phyloP scores from a whole-genome alignment of 2,888 invertebrate genomes.

The Halictus quadricinctus region DNA sequence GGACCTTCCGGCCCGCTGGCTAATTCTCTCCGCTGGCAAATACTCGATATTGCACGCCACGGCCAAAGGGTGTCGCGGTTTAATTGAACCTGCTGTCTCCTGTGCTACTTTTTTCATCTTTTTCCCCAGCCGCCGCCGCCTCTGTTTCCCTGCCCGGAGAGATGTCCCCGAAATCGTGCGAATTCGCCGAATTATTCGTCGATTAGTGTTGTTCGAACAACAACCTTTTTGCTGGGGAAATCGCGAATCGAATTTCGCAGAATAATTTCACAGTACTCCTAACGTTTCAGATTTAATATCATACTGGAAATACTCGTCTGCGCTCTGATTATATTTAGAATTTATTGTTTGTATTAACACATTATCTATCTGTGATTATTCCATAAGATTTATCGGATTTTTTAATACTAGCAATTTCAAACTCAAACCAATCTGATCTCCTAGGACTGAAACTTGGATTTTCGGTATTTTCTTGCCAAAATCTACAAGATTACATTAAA shows the following conservation, averaged over 20 bases:
- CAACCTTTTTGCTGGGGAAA: neutral
- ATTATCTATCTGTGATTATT: no score
- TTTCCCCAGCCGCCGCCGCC: neutral
- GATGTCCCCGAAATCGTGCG: neutral
- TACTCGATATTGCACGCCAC: constrained; percentile 54
- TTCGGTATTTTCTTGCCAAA: no score
- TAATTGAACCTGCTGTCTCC: constrained; percentile 57
- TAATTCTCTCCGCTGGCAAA: constrained; percentile 57
- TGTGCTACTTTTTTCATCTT: constrained; percentile 5
- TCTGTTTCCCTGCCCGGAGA: neutral
- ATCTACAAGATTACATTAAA: no score
- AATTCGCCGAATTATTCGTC: neutral
- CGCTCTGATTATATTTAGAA: no score
- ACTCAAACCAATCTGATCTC: no score
- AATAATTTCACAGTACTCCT: neutral
- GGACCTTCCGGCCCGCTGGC: constrained; percentile 46
- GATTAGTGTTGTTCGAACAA: neutral
- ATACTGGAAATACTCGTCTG: neutral
- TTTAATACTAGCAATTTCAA: no score
- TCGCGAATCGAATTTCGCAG: neutral
- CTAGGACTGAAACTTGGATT: no score
- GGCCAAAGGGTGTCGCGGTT: constrained; percentile 57
- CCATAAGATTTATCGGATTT: no score
- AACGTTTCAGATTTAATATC: no score
- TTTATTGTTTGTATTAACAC: no score